Evolutionary conservation across 2,797 vertebrate species (phyloP).

Genomic region (Cyprinodon diabolis): DNA sequence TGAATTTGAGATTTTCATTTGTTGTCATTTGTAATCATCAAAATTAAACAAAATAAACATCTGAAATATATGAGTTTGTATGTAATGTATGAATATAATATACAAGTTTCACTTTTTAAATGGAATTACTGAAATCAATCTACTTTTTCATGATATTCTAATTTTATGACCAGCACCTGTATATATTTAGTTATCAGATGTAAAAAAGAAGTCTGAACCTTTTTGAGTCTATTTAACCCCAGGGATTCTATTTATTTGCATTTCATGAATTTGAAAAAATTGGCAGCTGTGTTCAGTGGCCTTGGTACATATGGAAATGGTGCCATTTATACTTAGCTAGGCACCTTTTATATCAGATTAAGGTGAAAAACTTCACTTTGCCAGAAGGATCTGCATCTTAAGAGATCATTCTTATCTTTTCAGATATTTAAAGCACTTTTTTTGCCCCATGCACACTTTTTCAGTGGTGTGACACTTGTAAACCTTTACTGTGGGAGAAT

Average conservation of each 20-base stretch:
- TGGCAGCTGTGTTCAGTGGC: background rate
- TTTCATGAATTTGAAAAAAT: background rate
- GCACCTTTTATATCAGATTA: background rate
- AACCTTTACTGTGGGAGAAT: background rate
- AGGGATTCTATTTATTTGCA: background rate
- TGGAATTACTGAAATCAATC: too few relatives aligned
- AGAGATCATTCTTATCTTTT: background rate
- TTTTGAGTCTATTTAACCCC: background rate
- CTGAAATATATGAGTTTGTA: too few relatives aligned
- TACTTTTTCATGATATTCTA: too few relatives aligned
- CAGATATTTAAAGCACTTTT: background rate
- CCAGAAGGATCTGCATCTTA: background rate
- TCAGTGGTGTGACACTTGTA: background rate
- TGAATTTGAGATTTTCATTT: too few relatives aligned
- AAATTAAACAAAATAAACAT: too few relatives aligned
- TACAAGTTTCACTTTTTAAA: too few relatives aligned
- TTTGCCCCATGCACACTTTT: background rate
- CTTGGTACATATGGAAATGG: background rate
- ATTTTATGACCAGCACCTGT: too few relatives aligned
- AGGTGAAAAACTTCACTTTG: background rate
- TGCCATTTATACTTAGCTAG: background rate
- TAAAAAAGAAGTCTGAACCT: slow-evolving; percentile 14
- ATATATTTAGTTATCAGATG: slow-evolving; percentile 39
- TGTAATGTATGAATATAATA: too few relatives aligned
- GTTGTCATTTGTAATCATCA: too few relatives aligned